Conservation (phyloP, 2,797 vertebrate genomes). For the Neosalanx taihuensis region DNA sequence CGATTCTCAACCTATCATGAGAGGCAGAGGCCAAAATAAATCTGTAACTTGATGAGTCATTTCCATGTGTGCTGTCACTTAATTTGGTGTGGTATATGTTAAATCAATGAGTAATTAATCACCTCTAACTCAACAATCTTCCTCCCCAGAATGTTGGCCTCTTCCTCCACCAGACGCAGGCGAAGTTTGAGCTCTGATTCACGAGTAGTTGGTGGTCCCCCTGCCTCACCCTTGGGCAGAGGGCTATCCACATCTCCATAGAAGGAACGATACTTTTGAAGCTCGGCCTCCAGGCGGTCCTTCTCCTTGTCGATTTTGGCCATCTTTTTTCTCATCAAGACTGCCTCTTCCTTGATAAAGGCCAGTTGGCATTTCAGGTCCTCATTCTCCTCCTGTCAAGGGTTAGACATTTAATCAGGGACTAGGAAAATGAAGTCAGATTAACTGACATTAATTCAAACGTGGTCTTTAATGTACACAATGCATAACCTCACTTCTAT, state of each 20-base stretch:
- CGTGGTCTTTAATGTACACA: neutral
- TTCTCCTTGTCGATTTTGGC: slow-evolving; percentile 98
- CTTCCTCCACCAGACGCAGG: slow-evolving; percentile 93
- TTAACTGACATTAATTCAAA: too few species aligned
- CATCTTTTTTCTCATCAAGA: slow-evolving; percentile 98
- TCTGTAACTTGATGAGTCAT: neutral
- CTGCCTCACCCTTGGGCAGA: slow-evolving; percentile 94
- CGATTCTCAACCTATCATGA: neutral
- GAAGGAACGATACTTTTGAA: slow-evolving; percentile 95
- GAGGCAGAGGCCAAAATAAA: neutral
- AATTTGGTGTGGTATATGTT: neutral
- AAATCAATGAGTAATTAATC: slow-evolving; percentile 2
- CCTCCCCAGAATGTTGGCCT: slow-evolving; percentile 95
- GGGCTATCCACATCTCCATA: slow-evolving; percentile 98
- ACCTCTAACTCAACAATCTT: slow-evolving; percentile 98
- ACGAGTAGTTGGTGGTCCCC: slow-evolving; percentile 92
- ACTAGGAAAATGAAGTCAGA: too few species aligned
- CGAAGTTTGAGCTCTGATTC: slow-evolving; percentile 96
- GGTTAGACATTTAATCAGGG: neutral
- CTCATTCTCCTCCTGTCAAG: slow-evolving; percentile 88
- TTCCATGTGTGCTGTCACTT: neutral
- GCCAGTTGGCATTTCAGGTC: slow-evolving; percentile 96
- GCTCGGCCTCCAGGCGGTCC: slow-evolving; percentile 92
- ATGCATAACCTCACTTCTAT: slow-evolving; percentile 77
- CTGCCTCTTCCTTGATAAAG: slow-evolving; percentile 95